These are phyloP conservation scores for Procambarus virginalis DNA, from an alignment of 1,140 invertebrate genomes.

Conservation along the genomic window DNA sequence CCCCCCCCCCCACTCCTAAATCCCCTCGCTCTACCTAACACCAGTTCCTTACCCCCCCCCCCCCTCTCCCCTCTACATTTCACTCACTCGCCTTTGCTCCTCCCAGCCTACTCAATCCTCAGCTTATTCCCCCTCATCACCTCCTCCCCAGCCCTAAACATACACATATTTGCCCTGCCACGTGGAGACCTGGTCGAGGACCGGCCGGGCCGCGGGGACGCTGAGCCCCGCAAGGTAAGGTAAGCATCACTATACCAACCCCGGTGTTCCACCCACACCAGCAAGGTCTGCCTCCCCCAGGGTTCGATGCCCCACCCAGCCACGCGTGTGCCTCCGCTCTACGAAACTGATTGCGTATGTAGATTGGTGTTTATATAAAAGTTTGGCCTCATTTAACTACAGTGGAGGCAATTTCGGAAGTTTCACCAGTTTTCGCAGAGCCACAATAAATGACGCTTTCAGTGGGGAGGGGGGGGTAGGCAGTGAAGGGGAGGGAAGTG, in stretches of 20 bases:
- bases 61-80: neutral
- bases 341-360: conserved; percentile 59
- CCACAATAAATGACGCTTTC: conserved; percentile 48
- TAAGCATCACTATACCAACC: no score
- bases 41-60: neutral
- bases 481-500: neutral
- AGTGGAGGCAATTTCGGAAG: conserved; percentile 60
- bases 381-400: conserved; percentile 63
- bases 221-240: no score
- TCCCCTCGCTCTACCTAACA: neutral
- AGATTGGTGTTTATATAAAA: conserved; percentile 66
- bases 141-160: no score
- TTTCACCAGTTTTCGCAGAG: conserved; percentile 44
- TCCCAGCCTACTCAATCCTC: neutral
- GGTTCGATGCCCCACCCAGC: neutral
- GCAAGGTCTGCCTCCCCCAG: no score
- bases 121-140: neutral
- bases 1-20: no score
- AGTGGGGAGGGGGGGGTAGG: neutral
- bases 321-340: neutral
- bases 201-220: no score
- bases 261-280: no score
- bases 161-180: no score
- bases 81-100: neutral
- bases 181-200: no score